A percentile compares a stretch with the other conserved stretches of the same genome.
Conservation (phyloP, 2,797 vertebrate genomes). For the Helicolenus hilgendorfi region DNA sequence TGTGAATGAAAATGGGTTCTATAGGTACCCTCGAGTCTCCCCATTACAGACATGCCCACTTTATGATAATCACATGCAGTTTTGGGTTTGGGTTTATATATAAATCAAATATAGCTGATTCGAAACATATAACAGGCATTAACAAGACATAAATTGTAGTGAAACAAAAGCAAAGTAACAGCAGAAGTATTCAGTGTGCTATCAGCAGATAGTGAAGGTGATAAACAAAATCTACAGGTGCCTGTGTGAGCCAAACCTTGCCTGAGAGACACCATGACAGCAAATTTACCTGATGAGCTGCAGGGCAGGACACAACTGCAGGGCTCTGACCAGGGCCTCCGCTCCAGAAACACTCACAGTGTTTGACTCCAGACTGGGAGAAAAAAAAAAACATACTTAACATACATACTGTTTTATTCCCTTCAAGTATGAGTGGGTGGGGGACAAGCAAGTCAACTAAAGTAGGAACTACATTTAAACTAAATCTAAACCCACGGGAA, state of each 20-base stretch:
- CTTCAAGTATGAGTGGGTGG: neutral
- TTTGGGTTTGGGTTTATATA: too few species aligned
- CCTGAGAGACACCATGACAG: neutral
- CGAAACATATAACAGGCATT: neutral
- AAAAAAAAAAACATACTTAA: constrained; percentile 33
- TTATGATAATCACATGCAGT: too few species aligned
- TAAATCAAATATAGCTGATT: neutral
- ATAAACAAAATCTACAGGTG: neutral
- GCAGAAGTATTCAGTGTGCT: neutral
- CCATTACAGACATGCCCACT: too few species aligned
- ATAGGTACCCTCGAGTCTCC: too few species aligned
- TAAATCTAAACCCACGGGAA: neutral
- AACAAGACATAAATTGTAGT: neutral
- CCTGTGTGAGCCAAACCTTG: neutral
- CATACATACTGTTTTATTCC: neutral
- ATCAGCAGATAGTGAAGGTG: neutral
- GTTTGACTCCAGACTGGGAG: constrained; percentile 93
- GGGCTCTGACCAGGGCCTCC: constrained; percentile 80
- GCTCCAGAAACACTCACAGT: constrained; percentile 87
- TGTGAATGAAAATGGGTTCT: too few species aligned
- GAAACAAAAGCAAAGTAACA: neutral
- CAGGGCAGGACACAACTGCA: constrained; percentile 85
- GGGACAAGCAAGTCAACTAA: neutral
- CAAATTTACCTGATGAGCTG: constrained; percentile 90
- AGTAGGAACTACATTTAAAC: neutral